Percentiles rank a stretch among this genome's conserved stretches.
phyloP scores from a whole-genome alignment of 2,888 invertebrate species.

The Drosophila neonasuta region DNA sequence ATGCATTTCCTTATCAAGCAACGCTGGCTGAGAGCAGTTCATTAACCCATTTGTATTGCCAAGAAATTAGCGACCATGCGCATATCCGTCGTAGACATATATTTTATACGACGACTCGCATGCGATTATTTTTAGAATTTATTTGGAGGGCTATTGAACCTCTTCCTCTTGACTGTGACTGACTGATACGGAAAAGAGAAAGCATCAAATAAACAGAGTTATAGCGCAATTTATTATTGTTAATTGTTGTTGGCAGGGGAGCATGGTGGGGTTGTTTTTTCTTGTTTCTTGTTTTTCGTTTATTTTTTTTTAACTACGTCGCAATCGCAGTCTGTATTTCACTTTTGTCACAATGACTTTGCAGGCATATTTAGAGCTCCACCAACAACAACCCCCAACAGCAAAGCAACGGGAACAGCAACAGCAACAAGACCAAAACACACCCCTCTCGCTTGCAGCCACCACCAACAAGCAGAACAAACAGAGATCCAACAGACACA shows the following conservation, averaged over 20 bases:
- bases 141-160: conserved; percentile 59
- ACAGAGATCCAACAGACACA: conserved; percentile 25
- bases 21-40: conserved; percentile 46
- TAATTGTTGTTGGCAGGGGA: conserved; percentile 38
- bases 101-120: conserved; percentile 17
- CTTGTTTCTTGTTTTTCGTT: background rate
- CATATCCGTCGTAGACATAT: conserved; percentile 45
- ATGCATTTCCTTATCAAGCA: conserved; percentile 35
- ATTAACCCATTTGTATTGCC: conserved; percentile 53
- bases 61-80: conserved; percentile 53
- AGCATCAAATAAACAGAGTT: conserved; percentile 44
- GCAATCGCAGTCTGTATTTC: conserved; percentile 35
- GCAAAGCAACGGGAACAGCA: background rate
- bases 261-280: conserved; percentile 1
- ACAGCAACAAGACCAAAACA: conserved; percentile 32
- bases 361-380: conserved; percentile 35
- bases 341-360: conserved; percentile 31
- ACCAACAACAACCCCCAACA: conserved; percentile 64
- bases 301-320: conserved; percentile 40
- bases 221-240: conserved; percentile 68
- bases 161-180: conserved; percentile 13
- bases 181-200: conserved; percentile 51
- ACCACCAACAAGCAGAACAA: conserved; percentile 33
- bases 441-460: conserved; percentile 53
- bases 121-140: conserved; percentile 29